Base-by-base conservation (phyloP, 2,113 vertebrate species). In the Serinus canaria region DNA sequence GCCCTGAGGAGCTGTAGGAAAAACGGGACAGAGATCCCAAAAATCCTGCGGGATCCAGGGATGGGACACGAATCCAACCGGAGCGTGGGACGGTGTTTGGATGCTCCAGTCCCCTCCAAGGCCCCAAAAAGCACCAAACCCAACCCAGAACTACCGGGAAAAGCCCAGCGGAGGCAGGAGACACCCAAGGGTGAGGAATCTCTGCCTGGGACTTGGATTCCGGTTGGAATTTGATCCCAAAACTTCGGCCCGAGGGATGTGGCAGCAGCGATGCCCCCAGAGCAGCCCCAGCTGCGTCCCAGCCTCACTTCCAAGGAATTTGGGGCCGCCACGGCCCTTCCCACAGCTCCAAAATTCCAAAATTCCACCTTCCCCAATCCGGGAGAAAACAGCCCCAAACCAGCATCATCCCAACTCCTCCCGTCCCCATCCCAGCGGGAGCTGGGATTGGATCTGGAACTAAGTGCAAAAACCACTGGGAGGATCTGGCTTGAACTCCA, bases 21-120 rank as follows among this genome's bases (percentile, higher is more conserved):
- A 85, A 70, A 41, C 0, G 16, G 50, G 30, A 83, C 0, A 12
- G 59, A 41, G 53, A 83, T 59, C 63, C 66, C 43, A 43, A 67
- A 75, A 50, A 7, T 30, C 67, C 37, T 13, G 20, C 1, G 6
- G 8, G 39, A 50, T 37, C 28, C 18, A 2, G 2, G 62, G 43
- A 16, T 0, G 33, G 66, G 44, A n/a, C 17, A 3, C 2, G 2
- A 37, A 64, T 3, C 47, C 75, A 37, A 1, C 3, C 0, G 1
- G 55, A 35, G 11, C 0, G 1, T 30, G 37, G 78, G 37, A 37
- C 1, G 15, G 10, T 2, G 27, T 13, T 12, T 11, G 1, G 22
- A 28, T 30, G 39, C 70, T 67, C 70, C 62, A 50, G 88, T 68
- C 37, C n/a, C 27, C 3, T 18, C 14, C 24, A 15, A 10, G 23